Evolutionary conservation across 1,140 invertebrate genomes (phyloP).

Genomic region (Aphelinus atriplicis): DNA sequence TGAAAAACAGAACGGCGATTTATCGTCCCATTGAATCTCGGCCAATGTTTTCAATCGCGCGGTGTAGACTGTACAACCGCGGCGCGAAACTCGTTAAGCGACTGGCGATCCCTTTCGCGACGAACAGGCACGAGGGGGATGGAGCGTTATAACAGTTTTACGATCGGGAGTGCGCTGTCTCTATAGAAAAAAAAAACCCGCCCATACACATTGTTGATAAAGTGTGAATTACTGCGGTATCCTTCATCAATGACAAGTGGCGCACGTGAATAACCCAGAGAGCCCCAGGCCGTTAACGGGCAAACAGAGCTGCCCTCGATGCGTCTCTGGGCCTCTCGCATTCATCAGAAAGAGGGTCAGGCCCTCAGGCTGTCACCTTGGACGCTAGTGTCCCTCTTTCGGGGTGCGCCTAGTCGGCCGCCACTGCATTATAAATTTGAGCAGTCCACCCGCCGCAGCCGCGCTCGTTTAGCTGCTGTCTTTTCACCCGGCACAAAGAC

Average conservation of each 20-base stretch:
- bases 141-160: constrained; percentile 46
- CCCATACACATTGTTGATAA: constrained; percentile 42
- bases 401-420: neutral
- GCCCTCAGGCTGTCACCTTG: no score
- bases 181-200: constrained; percentile 5
- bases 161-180: constrained; percentile 32
- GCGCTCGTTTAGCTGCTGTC: constrained; percentile 23
- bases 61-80: no score
- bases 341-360: no score
- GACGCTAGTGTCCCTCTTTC: constrained; percentile 13
- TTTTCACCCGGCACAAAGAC: constrained; percentile 28
- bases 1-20: no score
- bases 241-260: constrained; percentile 10
- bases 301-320: no score
- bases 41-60: constrained; percentile 10
- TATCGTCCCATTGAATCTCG: no score
- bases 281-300: no score
- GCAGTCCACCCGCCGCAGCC: constrained; percentile 6
- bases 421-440: constrained; percentile 40
- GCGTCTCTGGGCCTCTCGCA: no score
- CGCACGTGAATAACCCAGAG: constrained; percentile 8
- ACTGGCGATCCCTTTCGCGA: neutral
- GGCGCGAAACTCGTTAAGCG: neutral
- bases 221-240: constrained; percentile 49
- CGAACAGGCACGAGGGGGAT: neutral